Conservation (phyloP, 1,140 invertebrate species). For the Bombyx mori region ASM3026992v2 NC_085129.1:5578001-5578500, state of each 20-base stretch:
- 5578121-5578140: constrained; percentile 30
- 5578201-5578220: constrained; percentile 41
- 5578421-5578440: too few relatives aligned
- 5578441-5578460: too few relatives aligned
- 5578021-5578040: constrained; percentile 26
- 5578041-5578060: background rate
- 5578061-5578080: too few relatives aligned
- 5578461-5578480: too few relatives aligned
- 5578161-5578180: constrained; percentile 56
- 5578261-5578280: constrained; percentile 18
- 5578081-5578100: too few relatives aligned
- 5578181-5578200: constrained; percentile 40
- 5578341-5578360: too few relatives aligned
- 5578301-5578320: background rate
- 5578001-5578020: constrained; percentile 29
- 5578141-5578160: constrained; percentile 60
- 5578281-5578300: background rate
- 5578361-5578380: too few relatives aligned
- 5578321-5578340: background rate
- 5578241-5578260: constrained; percentile 16
- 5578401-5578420: too few relatives aligned
- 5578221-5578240: background rate
- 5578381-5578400: too few relatives aligned
- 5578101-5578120: constrained; percentile 19
- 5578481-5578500: too few relatives aligned